Percentiles rank a stretch among this genome's conserved stretches.
Conservation (phyloP, 35 echinoderm and acorn worm species). For the Ophioderma brevispina region DNA sequence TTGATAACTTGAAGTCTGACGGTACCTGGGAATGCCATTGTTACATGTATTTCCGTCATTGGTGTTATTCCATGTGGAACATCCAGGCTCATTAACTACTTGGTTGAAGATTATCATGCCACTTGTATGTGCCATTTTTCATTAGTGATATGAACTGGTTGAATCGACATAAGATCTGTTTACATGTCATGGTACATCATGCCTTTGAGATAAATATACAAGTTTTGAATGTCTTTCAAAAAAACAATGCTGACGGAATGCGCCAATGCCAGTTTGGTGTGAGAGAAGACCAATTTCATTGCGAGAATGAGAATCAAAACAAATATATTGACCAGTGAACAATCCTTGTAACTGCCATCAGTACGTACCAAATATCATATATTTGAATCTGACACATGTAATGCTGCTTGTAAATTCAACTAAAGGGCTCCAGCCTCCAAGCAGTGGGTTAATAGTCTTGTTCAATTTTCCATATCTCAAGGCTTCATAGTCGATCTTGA, state of each 20-base stretch:
- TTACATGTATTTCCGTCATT: neutral
- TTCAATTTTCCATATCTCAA: neutral
- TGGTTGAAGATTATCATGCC: neutral
- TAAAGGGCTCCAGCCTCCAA: neutral
- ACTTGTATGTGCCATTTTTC: neutral
- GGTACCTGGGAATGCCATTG: too few relatives aligned
- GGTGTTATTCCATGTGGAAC: neutral
- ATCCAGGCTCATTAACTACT: neutral
- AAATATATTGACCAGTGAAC: neutral
- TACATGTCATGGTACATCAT: neutral
- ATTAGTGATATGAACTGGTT: neutral
- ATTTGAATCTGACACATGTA: neutral
- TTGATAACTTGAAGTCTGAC: neutral
- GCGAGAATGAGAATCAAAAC: constrained; percentile 7
- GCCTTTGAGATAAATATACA: neutral
- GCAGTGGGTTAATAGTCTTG: neutral
- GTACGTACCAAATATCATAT: neutral
- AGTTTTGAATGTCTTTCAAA: neutral
- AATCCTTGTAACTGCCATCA: neutral
- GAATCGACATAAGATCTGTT: neutral
- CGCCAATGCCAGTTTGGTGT: neutral
- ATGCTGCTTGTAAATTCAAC: constrained; percentile 16
- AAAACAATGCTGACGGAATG: neutral
- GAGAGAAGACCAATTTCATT: neutral
- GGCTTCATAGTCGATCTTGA: neutral